Evolutionary conservation across 2,797 vertebrate species (phyloP).

Genomic region (Eulemur albifrons): DNA sequence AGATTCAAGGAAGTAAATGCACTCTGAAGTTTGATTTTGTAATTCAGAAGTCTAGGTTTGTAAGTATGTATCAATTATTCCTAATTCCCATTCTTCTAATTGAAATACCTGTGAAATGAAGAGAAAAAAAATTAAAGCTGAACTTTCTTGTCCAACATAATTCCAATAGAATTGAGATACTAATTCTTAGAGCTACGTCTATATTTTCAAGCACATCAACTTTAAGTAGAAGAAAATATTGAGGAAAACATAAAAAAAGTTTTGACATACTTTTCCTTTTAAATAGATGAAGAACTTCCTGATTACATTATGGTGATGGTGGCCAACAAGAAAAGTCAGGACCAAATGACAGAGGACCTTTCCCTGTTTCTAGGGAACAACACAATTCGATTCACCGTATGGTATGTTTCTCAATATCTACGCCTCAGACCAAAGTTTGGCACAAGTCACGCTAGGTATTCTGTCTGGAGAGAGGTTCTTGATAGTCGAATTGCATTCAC

Average conservation of each 20-base stretch:
- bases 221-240: conserved; percentile 27
- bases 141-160: not conserved
- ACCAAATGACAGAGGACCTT: conserved; percentile 98
- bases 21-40: not conserved
- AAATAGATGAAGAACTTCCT: conserved; percentile 95
- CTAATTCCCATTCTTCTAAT: not conserved
- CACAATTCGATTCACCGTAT: conserved; percentile 95
- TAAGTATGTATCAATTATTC: not conserved
- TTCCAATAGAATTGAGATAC: not conserved
- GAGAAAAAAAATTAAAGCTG: not conserved
- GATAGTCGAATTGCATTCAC: not conserved
- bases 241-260: conserved; percentile 52
- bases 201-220: conserved; percentile 38
- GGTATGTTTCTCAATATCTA: conserved; percentile 86
- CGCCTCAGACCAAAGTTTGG: not conserved
- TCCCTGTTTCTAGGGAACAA: conserved; percentile 98
- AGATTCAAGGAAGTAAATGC: not conserved
- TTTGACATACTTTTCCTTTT: conserved; percentile 76
- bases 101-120: conserved; percentile 33
- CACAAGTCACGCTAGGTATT: not conserved
- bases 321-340: conserved; percentile 98
- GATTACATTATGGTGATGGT: conserved; percentile 99
- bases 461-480: not conserved
- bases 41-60: not conserved
- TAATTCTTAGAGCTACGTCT: not conserved